Conservation (phyloP, 2,113 vertebrate genomes). For the Lophura nycthemera region DNA sequence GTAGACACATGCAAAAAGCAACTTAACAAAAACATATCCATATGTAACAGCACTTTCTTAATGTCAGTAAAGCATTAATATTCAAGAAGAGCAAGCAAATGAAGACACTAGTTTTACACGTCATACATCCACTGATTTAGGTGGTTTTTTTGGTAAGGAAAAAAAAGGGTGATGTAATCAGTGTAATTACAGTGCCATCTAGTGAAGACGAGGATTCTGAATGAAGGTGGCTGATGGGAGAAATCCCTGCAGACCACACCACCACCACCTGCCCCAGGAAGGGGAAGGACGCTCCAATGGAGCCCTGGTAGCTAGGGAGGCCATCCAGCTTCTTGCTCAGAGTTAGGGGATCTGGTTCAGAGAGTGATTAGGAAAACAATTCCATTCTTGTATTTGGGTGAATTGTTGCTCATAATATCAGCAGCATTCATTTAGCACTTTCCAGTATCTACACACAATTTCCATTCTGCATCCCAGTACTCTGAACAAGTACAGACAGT, state of each 20-base stretch:
- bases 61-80: not conserved
- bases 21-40: not conserved
- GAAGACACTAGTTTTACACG: not conserved
- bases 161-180: not conserved
- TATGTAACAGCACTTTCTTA: not conserved
- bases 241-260: not conserved
- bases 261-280: not conserved
- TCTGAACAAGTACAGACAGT: not conserved
- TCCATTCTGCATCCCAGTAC: not conserved
- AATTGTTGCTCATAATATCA: not conserved
- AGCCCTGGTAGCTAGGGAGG: not conserved
- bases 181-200: constrained; percentile 55
- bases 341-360: not conserved
- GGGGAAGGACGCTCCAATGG: not conserved
- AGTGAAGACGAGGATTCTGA: not conserved
- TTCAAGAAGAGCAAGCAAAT: not conserved
- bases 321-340: not conserved
- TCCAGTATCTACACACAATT: not conserved
- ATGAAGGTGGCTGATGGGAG: not conserved
- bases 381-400: not conserved
- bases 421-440: not conserved
- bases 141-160: not conserved
- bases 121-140: not conserved
- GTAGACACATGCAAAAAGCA: not conserved
- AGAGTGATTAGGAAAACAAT: not conserved